Evolutionary conservation across 2,888 invertebrate genomes (phyloP).

Genomic region (Idaea dimidiata): DNA sequence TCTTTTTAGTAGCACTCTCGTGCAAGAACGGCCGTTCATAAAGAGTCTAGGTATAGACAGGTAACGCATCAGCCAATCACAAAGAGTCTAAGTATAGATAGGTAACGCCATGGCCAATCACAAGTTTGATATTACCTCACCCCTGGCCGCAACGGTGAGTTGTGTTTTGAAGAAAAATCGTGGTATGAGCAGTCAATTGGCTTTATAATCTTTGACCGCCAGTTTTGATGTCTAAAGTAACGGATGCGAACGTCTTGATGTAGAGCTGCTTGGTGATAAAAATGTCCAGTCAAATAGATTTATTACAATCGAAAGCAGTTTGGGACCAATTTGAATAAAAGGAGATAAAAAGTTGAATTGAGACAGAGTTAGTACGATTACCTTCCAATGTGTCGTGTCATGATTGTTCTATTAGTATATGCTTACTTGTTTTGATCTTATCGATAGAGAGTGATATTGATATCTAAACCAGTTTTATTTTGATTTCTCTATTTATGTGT

Average conservation of each 20-base stretch:
- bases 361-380: constrained; percentile 31
- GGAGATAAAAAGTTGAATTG: constrained; percentile 45
- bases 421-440: constrained; percentile 27
- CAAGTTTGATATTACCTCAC: too few relatives aligned
- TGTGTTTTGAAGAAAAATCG: too few relatives aligned
- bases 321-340: constrained; percentile 63
- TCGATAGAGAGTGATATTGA: not conserved
- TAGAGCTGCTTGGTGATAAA: constrained; percentile 53
- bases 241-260: constrained; percentile 44
- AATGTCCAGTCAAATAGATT: constrained; percentile 60
- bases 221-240: constrained; percentile 32
- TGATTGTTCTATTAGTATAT: constrained; percentile 57
- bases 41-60: too few relatives aligned
- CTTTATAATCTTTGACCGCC: constrained; percentile 7
- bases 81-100: too few relatives aligned
- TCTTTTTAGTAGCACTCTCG: too few relatives aligned
- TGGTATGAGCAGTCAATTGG: too few relatives aligned
- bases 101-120: too few relatives aligned
- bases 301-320: constrained; percentile 65
- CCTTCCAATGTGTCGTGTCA: constrained; percentile 42
- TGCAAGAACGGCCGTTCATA: too few relatives aligned
- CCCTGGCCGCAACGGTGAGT: too few relatives aligned
- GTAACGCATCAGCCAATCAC: too few relatives aligned
- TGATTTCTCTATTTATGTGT: not conserved
- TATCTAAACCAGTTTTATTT: not conserved